These are phyloP conservation scores for Eupeodes latifasciatus DNA, from an alignment of 2,888 invertebrate species.

Conservation along the genomic window DNA sequence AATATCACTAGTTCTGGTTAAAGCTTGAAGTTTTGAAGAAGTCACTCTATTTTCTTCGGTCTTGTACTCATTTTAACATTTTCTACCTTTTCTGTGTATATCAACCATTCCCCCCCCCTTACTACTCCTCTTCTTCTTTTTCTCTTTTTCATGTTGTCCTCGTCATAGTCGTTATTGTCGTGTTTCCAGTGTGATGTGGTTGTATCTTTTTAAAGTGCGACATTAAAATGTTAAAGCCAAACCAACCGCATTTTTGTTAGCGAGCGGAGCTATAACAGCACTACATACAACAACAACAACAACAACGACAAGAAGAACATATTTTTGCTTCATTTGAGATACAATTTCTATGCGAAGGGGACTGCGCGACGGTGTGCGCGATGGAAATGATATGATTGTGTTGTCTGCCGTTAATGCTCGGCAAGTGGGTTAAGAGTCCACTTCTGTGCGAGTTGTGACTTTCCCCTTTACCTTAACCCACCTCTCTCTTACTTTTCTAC, in stretches of 20 bases:
- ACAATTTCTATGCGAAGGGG: constrained; percentile 29
- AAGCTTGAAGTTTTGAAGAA: background rate
- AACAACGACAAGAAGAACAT: constrained; percentile 5
- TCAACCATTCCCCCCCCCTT: background rate
- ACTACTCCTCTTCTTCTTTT: background rate
- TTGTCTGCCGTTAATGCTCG: constrained; percentile 2
- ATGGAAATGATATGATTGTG: constrained; percentile 4
- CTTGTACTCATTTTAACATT: background rate
- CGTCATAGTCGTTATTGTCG: too few relatives aligned
- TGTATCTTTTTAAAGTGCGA: constrained; percentile 56
- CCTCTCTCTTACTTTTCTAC: constrained; percentile 24
- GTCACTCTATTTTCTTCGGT: constrained; percentile 5
- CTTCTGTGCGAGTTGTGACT: constrained; percentile 44
- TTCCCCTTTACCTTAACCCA: constrained; percentile 20
- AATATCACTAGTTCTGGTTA: background rate
- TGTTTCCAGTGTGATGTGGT: background rate
- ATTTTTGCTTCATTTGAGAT: constrained; percentile 53
- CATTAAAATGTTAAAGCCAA: constrained; percentile 62
- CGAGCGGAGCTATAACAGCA: constrained; percentile 30
- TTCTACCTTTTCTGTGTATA: constrained; percentile 5
- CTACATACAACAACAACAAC: background rate
- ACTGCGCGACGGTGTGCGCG: background rate
- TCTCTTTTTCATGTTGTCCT: background rate
- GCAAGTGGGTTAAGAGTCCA: constrained; percentile 74
- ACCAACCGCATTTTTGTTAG: constrained; percentile 46